Percentiles rank a stretch among this genome's conserved stretches.
These are phyloP conservation scores for Malaclemys terrapin DNA, from an alignment of 2,113 vertebrate species.

Conservation along the genomic window DNA sequence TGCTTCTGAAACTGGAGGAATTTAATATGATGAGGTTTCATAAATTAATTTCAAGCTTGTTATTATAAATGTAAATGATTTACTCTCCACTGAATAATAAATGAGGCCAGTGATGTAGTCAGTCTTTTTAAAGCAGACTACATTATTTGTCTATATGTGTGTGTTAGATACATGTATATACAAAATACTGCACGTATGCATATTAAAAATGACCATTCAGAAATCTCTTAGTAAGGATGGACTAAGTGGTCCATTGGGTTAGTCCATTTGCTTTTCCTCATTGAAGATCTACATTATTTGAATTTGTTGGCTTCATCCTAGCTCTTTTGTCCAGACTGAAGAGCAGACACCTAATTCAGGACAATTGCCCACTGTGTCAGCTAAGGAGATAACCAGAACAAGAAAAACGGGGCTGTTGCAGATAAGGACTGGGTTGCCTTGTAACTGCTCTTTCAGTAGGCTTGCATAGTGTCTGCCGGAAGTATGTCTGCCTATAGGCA, in stretches of 20 bases:
- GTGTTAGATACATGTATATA: background rate
- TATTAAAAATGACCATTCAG: background rate
- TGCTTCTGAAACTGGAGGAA: conserved; percentile 55
- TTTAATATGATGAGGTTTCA: conserved; percentile 22
- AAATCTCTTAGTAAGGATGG: background rate
- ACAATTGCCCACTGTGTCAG: background rate
- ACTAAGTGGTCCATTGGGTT: background rate
- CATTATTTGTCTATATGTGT: background rate
- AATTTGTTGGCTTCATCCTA: background rate
- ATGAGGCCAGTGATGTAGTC: conserved; percentile 9
- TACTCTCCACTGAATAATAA: conserved; percentile 34
- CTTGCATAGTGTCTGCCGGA: rapidly evolving
- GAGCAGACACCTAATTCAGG: background rate
- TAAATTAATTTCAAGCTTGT: conserved; percentile 57
- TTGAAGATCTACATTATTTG: background rate
- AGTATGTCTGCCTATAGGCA: background rate
- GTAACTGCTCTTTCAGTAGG: background rate
- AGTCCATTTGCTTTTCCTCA: background rate
- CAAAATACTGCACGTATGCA: background rate
- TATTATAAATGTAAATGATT: conserved; percentile 60
- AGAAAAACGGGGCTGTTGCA: background rate
- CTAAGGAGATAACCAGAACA: background rate
- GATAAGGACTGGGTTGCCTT: background rate
- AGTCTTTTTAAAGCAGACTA: conserved; percentile 22
- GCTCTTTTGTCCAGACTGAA: background rate